phyloP scores from a whole-genome alignment of 2,113 vertebrate genomes.

The Athene noctua region DNA sequence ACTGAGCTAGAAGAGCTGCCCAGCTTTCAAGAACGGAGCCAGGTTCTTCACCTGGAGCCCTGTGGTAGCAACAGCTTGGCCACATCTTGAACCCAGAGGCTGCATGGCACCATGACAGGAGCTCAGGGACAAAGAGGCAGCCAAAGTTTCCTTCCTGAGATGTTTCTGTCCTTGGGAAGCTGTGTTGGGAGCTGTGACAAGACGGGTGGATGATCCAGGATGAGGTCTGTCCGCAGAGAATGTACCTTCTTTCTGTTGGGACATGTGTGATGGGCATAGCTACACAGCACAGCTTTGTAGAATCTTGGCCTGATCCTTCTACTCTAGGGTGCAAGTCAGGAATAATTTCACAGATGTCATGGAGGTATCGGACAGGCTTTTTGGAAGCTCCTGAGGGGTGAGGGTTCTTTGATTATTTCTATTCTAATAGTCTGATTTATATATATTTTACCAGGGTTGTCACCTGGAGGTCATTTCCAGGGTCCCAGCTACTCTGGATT shows the following conservation, averaged over 20 bases:
- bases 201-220: not conserved
- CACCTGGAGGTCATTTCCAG: not conserved
- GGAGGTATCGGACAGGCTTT: rapidly evolving
- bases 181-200: not conserved
- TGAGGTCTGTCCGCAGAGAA: not conserved
- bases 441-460: not conserved
- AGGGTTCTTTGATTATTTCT: not conserved
- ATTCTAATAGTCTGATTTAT: not conserved
- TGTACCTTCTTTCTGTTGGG: not conserved
- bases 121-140: not conserved
- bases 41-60: not conserved
- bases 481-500: not conserved
- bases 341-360: not conserved
- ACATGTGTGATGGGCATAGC: not conserved
- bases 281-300: not conserved
- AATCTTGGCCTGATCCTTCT: not conserved
- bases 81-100: not conserved
- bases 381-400: not conserved
- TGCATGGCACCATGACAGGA: not conserved
- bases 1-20: not conserved
- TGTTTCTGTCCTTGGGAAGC: not conserved
- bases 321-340: not conserved
- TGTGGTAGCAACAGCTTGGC: not conserved
- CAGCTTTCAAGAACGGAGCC: not conserved
- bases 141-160: not conserved